Evolutionary conservation across 2,888 invertebrate genomes (phyloP), one percentile per base, ranked within the genome.

Genomic region (Ceramica pisi): DNA sequence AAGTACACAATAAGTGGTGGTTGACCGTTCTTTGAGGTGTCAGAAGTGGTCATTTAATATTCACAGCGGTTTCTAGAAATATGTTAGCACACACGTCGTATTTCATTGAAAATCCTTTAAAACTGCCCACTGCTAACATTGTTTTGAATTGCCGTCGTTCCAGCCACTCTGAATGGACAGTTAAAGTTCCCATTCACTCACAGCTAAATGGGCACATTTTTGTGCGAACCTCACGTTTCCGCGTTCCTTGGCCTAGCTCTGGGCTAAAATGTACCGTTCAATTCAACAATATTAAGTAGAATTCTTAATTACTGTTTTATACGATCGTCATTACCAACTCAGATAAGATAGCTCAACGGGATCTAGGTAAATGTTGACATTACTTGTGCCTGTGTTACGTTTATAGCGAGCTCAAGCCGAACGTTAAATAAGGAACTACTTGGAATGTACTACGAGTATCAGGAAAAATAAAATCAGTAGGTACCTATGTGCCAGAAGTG

Each of bases 161-260:
- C 87, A 84, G 84, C 87, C 88, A 83, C 87, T 78, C 80, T 93
- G 92, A 94, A 94, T 94, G 93, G 93, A 92, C 90, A 91, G 91
- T 94, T 92, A 92, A 93, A 91, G 88, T 91, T 88, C 87, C 92
- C 91, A 94, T 94, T 93, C 92, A 93, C 92, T 93, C 92, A 92
- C 88, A 89, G 88, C 85, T 88, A 91, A 92, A 92, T 90, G 89
- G 90, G 86, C 89, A 90, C 90, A 92, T 92, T 92, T 93, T 93
- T 92, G 92, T 89, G 82, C 81, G 82, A 88, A 88, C 87, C 88
- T 89, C 85, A 86, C 88, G 90, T 92, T 94, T 94, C 93, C 93
- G 93, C 93, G 89, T 93, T 93, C 93, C 90, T 85, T 77, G 78
- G 75, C 79, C 75, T 82, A 77, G 80, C 82, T 83, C 82, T 76